Percentiles rank a stretch among this genome's conserved stretches.
Conservation (phyloP, 2,113 vertebrate genomes). For the Mesembrinibis cayennensis region DNA sequence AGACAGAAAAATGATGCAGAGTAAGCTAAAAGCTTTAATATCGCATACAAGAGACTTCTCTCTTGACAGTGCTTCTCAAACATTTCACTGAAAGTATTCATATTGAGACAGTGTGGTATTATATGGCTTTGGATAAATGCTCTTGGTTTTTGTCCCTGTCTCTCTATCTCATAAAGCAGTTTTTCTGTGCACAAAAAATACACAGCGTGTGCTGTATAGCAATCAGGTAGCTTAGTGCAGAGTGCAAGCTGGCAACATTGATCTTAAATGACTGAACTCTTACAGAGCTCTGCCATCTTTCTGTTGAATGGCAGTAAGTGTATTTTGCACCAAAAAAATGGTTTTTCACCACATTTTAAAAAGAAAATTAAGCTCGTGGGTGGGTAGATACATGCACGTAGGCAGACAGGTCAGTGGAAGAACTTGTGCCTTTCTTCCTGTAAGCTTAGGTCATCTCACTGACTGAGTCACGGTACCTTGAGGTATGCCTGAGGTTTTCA, state of each 20-base stretch:
- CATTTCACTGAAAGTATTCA: background rate
- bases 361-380: background rate
- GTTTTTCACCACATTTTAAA: background rate
- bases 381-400: background rate
- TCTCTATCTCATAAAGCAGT: background rate
- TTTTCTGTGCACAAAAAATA: background rate
- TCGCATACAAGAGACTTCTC: background rate
- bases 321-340: background rate
- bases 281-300: background rate
- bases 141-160: background rate
- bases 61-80: background rate
- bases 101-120: background rate
- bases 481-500: background rate
- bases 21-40: slow-evolving; percentile 51
- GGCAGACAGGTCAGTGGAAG: background rate
- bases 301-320: background rate
- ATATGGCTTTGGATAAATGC: background rate
- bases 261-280: background rate
- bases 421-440: background rate
- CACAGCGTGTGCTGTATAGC: fast-evolving
- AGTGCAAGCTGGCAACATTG: background rate
- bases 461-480: background rate
- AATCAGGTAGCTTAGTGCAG: background rate
- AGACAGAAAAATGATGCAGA: slow-evolving; percentile 35
- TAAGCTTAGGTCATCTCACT: background rate